Conservation (phyloP, 2,888 invertebrate species). For the Helleia helle region DNA sequence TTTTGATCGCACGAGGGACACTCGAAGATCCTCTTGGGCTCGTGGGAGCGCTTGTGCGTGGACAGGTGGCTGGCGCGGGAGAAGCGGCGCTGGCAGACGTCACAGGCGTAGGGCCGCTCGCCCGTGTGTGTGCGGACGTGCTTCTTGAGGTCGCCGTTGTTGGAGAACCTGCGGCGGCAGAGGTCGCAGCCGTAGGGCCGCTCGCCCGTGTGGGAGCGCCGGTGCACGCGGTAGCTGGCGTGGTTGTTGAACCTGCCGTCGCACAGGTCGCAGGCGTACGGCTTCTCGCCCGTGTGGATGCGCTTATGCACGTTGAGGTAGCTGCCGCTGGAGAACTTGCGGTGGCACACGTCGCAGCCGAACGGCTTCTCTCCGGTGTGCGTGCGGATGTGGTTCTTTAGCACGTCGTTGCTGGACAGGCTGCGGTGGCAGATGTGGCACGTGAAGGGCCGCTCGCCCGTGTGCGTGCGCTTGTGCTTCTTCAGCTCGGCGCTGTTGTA, state of each 20-base stretch:
- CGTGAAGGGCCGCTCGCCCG: background rate
- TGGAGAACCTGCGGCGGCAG: background rate
- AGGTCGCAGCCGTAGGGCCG: background rate
- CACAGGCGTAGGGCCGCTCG: background rate
- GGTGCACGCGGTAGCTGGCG: background rate
- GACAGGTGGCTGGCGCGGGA: background rate
- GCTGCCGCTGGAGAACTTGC: background rate
- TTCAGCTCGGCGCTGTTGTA: background rate
- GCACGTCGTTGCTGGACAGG: background rate
- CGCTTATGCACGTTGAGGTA: background rate
- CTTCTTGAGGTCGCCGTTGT: background rate
- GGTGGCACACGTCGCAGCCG: background rate
- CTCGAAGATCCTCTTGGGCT: background rate
- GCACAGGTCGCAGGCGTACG: background rate
- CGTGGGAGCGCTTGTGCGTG: background rate
- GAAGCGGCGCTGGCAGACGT: background rate
- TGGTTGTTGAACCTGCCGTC: slow-evolving; percentile 26
- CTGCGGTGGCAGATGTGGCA: background rate
- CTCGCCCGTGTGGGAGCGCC: background rate
- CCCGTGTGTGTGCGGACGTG: background rate
- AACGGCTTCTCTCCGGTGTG: slow-evolving; percentile 1
- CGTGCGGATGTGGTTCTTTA: background rate
- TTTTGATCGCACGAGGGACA: background rate
- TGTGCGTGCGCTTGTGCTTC: background rate
- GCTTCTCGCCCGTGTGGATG: background rate